Base-by-base conservation (phyloP, 1,140 invertebrate genomes). In the Euglossa dilemma region DNA sequence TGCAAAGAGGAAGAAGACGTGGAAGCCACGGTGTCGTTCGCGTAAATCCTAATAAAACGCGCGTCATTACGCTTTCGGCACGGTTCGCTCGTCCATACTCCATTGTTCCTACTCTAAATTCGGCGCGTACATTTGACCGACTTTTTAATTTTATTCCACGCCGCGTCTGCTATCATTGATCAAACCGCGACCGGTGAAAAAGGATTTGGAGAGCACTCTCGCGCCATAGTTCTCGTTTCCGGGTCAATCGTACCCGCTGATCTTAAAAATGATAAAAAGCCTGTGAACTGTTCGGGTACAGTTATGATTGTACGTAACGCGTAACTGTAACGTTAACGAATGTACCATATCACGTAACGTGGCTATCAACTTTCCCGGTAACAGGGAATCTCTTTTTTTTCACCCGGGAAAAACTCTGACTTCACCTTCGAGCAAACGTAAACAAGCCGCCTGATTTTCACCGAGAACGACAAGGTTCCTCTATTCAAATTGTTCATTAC, bases 291-390 rank as follows among this genome's bases (percentile, higher is more conserved):
- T 75, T 57, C 47, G n/a, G 80, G 67, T 89, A 91, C 87, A 91
- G 90, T 91, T 91, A 91, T 73, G 66, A 72, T 74, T 25, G 63
- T 85, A 63, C 67, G 81, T 73, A 77, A 89, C 77, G 14, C 82
- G 47, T 89, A 89, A 89, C 88, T 90, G 88, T 91, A 89, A 81
- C 69, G 69, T 85, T 78, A 36, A 85, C 50, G 56, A 86, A 90
- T 85, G 79, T 85, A 67, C 45, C 25, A 36, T 80, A 23, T 47
- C 47, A n/a, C 43, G 72, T 43, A n/a, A 45, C 70, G 23, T 47
- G 79, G 56, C 71, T 57, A 66, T 74, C 79, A 50, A 64, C 28
- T 64, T 66, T 74, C 70, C 20, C 59, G 18, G 16, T n/a, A 47
- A 63, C 25, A 20, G n/a, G 56, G 25, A 54, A 28, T n/a, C 12